Evolutionary conservation across 2,888 invertebrate species (phyloP).

Genomic region (Calameuta pallipes): DNA sequence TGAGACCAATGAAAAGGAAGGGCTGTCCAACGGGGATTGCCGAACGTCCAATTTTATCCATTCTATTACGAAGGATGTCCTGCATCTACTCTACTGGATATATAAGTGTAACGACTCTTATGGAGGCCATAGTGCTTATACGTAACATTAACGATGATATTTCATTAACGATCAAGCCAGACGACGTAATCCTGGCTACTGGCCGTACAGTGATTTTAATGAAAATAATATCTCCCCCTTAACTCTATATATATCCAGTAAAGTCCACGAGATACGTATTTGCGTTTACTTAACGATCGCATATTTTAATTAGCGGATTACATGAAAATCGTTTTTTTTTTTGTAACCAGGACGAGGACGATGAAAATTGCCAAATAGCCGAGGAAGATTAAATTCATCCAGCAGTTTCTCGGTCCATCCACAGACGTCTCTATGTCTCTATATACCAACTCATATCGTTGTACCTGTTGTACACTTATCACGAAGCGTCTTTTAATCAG

Average conservation of each 20-base stretch:
- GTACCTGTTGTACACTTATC: slow-evolving; percentile 16
- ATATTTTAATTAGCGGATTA: neutral
- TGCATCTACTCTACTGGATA: neutral
- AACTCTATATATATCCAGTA: neutral
- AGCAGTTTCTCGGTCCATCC: too few relatives aligned
- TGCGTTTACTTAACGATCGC: neutral
- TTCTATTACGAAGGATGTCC: neutral
- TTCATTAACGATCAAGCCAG: neutral
- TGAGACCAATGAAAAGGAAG: neutral
- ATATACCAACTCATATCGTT: neutral
- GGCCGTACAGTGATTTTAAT: neutral
- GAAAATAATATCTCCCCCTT: neutral
- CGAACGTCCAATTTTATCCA: slow-evolving; percentile 8
- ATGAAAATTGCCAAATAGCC: neutral
- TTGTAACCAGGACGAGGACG: neutral
- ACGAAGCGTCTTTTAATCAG: slow-evolving; percentile 28
- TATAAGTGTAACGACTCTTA: neutral
- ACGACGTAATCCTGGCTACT: neutral
- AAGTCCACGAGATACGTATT: neutral
- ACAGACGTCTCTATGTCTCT: neutral
- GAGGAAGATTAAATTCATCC: neutral
- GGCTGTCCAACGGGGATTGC: slow-evolving; percentile 6
- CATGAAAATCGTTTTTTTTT: neutral
- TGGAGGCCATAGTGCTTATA: neutral
- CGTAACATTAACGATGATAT: neutral